Evolutionary conservation across 35 echinoderm and acorn worm genomes (phyloP).

Genomic region (Ophiothrix spiculata): DNA sequence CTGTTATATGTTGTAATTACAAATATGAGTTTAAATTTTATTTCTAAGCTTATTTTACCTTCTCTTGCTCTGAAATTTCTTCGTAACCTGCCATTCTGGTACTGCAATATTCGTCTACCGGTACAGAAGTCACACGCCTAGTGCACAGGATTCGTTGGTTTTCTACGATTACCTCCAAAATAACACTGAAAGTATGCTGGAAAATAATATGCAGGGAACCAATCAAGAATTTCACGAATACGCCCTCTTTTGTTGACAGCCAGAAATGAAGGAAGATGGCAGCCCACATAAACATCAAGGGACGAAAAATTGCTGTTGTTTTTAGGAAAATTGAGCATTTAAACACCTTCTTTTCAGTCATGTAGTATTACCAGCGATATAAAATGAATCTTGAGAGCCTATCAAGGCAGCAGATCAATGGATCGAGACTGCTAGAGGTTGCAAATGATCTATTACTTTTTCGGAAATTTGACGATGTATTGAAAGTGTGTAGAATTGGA

Average conservation of each 20-base stretch:
- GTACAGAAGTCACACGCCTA: no score
- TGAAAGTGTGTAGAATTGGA: slow-evolving; percentile 39
- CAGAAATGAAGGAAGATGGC: background rate
- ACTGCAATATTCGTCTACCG: no score
- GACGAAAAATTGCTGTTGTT: background rate
- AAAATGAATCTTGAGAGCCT: background rate
- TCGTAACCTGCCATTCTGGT: background rate
- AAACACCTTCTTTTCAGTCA: background rate
- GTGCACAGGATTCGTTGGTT: no score
- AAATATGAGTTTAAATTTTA: background rate
- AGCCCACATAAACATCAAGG: background rate
- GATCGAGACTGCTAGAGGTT: slow-evolving; percentile 33
- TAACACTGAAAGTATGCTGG: background rate
- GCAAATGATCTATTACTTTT: slow-evolving; percentile 55
- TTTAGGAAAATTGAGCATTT: background rate
- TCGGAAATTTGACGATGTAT: slow-evolving; percentile 44
- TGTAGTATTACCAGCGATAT: background rate
- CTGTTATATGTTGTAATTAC: background rate
- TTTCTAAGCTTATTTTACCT: background rate
- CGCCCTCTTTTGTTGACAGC: background rate
- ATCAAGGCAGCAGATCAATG: slow-evolving; percentile 29
- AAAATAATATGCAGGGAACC: background rate
- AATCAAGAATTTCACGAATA: background rate
- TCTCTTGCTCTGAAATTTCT: background rate
- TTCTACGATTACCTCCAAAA: no score